Conservation (phyloP, 30 jellyfish, hydroid and myxozoan genomes). For the Cassiopea xamachana region DNA sequence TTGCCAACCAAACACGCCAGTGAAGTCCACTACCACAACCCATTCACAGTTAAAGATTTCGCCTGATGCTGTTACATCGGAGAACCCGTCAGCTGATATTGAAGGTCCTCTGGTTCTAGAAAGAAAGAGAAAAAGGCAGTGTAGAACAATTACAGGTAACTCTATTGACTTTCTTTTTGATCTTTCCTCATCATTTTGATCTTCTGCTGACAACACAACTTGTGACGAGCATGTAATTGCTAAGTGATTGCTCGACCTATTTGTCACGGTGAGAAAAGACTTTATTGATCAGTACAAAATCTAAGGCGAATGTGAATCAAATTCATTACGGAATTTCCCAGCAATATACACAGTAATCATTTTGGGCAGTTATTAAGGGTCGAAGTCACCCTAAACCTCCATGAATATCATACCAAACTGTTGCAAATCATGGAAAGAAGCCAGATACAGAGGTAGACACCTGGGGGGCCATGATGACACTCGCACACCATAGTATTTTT, state of each 20-base stretch:
- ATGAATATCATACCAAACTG: no score
- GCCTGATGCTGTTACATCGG: neutral
- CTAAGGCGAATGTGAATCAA: no score
- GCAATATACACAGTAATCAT: no score
- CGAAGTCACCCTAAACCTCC: no score
- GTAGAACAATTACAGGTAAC: slow-evolving; percentile 49
- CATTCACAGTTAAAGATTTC: neutral
- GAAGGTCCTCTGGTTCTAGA: neutral
- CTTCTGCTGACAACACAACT: neutral
- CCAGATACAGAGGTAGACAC: no score
- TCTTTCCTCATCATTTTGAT: neutral
- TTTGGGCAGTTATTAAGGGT: no score
- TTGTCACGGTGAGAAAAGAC: no score
- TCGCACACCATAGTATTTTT: no score
- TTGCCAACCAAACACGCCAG: neutral
- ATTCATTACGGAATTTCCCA: no score
- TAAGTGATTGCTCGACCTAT: neutral
- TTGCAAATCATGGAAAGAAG: no score
- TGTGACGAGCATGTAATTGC: neutral
- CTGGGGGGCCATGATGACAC: no score
- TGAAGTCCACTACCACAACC: neutral
- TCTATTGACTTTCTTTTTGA: neutral
- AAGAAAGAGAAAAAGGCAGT: slow-evolving; percentile 35
- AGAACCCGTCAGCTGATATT: neutral
- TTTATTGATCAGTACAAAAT: no score